Base-by-base conservation (phyloP, 2,797 vertebrate genomes). In the Bufotes viridis region DNA sequence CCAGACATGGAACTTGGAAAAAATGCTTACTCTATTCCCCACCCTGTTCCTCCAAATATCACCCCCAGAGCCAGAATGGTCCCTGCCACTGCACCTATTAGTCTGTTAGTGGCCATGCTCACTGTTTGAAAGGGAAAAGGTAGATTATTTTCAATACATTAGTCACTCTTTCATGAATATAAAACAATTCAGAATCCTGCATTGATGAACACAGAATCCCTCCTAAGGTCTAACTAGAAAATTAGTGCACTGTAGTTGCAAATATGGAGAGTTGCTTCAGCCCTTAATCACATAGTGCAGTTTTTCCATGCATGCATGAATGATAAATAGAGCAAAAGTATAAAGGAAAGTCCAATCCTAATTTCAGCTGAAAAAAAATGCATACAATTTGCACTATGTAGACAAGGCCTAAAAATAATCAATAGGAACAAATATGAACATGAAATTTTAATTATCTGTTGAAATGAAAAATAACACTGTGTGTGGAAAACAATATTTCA, bases 31-130 rank as follows among this genome's bases (percentile, higher is more conserved):
- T 99, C 98, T 97, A 99, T 97, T 97, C 97, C 98, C 98, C 97
- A 98, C 98, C 97, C 98, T 95, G 97, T 98, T 96, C 97, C 98
- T 99, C 98, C 98, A 99, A 98, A 99, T 96, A 99, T 99, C 97
- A 99, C 97, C 97, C 98, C 98, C 96, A 99, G 97, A 95, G 98
- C 98, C 97, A 98, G 98, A 97, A 99, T 96, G 96, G 97, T 98
- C 97, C 98, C 98, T 94, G 98, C 98, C 96, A 99, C 97, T 93
- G 97, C 97, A 96, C 97, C 98, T 98, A 98, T 99, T 93, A 99
- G 98, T 96, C 97, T 98, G 98, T 98, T 98, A 96, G 98, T 98
- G 91, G 97, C 97, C 97, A 97, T 96, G 97, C 96, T 97, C 97
- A 97, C 98, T 99, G 98, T 97, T 95, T 89, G 96, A 96, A 24